A percentile compares a stretch with the other conserved stretches of the same genome.
These are phyloP conservation scores for Plebejus melissa DNA, from an alignment of 2,888 invertebrate genomes.

Conservation along the genomic window DNA sequence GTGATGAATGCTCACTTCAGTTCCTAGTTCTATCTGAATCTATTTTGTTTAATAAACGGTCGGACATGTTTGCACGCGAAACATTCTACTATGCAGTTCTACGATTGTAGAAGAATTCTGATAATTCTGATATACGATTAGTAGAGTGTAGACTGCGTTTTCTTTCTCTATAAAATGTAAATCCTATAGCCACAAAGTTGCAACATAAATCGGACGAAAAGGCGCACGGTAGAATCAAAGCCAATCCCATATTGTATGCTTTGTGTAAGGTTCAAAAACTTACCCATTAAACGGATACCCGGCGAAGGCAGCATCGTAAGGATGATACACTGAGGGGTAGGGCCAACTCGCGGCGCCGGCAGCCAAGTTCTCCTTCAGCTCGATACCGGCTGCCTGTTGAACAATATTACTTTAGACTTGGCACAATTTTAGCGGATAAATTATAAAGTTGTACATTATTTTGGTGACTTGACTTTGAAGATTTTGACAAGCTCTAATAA, in stretches of 20 bases:
- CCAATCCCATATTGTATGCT: background rate
- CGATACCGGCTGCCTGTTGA: slow-evolving; percentile 89
- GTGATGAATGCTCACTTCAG: slow-evolving; percentile 10
- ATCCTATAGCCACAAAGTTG: background rate
- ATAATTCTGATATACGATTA: background rate
- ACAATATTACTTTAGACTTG: slow-evolving; percentile 29
- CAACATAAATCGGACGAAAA: background rate
- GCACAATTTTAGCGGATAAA: background rate
- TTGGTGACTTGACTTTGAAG: no score
- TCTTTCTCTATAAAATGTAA: background rate
- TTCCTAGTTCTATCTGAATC: slow-evolving; percentile 17
- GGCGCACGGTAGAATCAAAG: background rate
- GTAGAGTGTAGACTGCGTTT: no score
- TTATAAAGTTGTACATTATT: no score
- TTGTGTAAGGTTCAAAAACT: slow-evolving; percentile 60
- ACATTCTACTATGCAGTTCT: background rate
- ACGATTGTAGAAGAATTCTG: background rate
- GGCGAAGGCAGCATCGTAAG: slow-evolving; percentile 94
- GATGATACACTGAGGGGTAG: slow-evolving; percentile 94
- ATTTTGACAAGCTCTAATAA: background rate
- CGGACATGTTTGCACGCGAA: background rate
- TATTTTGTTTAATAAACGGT: slow-evolving; percentile 10
- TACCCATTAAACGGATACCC: slow-evolving; percentile 97
- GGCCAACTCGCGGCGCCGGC: slow-evolving; percentile 92
- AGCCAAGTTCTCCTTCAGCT: slow-evolving; percentile 92